Base-by-base conservation (phyloP, 2,113 vertebrate species). In the Sterrhoptilus dennistouni region DNA sequence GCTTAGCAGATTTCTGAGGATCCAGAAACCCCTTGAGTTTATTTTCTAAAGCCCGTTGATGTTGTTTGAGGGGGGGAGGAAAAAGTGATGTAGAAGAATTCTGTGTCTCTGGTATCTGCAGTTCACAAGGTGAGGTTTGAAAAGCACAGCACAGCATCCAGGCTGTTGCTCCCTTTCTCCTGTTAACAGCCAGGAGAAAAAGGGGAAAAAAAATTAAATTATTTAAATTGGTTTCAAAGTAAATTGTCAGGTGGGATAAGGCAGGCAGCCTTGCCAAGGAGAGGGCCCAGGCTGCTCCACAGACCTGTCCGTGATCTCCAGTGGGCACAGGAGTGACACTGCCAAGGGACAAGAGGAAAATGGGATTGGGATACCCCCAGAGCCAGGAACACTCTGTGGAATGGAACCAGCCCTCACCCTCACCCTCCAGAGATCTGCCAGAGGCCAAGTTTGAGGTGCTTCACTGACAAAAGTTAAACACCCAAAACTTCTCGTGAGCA, bases 51-150 rank as follows among this genome's bases (percentile, higher is more conserved):
- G n/a, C 5, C 10, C 27, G 16, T 1, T 17, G 21, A 35, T 68
- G 35, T 5, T 3, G 2, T 29, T 22, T 36, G 28, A 10, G 6
- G 20, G 31, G 10, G 14, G 0, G 11, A 12, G n/a, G n/a, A 1
- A 16, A 36, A 23, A 5, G 28, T 21, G 17, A 23, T 45, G 14
- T 0, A 35, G 15, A 72, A 57, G 14, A 60, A 68, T 85, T 85
- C 21, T 45, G 35, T 70, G 56, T 33, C 45, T 69, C 47, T 79
- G 47, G 9, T 17, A 33, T 0, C 36, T 87, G 40, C 63, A 77
- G 40, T 57, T 89, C 35, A n/a, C 29, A 64, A 33, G 25, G 49
- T 29, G 28, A 47, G 40, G 40, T 80, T 83, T 68, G 19, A 72
- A 74, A 57, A 87, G 35, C 52, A 17, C 49, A 71, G 35, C 36